Base-by-base conservation (phyloP, 1,140 invertebrate genomes). In the Sycophaga agraensis region DNA sequence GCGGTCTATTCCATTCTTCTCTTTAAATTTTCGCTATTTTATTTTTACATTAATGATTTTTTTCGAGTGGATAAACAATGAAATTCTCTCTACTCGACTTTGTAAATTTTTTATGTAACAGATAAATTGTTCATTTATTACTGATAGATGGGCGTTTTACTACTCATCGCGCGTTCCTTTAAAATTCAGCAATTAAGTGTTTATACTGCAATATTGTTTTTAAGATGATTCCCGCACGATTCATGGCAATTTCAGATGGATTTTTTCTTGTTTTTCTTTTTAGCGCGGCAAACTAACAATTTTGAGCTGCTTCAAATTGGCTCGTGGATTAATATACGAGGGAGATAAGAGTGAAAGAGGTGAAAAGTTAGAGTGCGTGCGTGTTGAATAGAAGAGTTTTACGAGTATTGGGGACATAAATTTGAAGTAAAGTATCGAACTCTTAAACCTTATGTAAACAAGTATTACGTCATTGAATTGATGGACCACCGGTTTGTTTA, bases 91-190 rank as follows among this genome's bases (percentile, higher is more conserved):
- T 50, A 57, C 26, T 37, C 28, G 26, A 37, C 12, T 45, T 51
- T 63, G 61, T 63, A 63, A 63, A n/a, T n/a, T n/a, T n/a, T 50
- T 63, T 57, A 16, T 42, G 40, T 51, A 53, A 58, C 8, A 57
- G 46, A 58, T 63, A 63, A 57, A 63, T 57, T 63, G 45, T 57
- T 63, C 46, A 57, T 45, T 51, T 53, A 50, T 42, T 56, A 62
- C 24, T 12, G 28, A 56, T 54, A 24, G 43, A 19, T 37, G 21
- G 8, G 19, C 17, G 35, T 46, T 56, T 56, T 56, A 62, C 24
- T 56, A 34, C 35, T 60, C n/a, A 46, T 24, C 35, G 60, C 26
- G 45, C 34, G 42, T 40, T 40, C 43, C 53, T 55, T 62, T 42
- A 1, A 16, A 50, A 8, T 42, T 16, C 17, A 40, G 46, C 14